Base-by-base conservation (phyloP, 1,140 invertebrate genomes). In the Hormaphis cornu region DNA sequence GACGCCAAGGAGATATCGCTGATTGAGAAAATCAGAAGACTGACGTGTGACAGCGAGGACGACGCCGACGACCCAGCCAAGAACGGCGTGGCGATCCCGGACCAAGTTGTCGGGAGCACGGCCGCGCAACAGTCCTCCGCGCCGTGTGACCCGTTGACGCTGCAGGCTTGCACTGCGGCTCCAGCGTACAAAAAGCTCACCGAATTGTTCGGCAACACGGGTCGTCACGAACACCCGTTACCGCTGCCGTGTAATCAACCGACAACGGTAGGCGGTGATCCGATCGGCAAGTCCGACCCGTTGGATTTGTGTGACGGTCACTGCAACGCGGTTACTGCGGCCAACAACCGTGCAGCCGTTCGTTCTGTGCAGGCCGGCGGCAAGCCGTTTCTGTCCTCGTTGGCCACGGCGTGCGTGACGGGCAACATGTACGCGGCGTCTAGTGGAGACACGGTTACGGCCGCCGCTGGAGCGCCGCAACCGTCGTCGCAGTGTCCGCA, bases 11-110 rank as follows among this genome's bases (percentile, higher is more conserved):
- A 83, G 82, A 75, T 82, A 80, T 89, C 88, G 1, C 76, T 92
- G 16, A 87, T 89, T 26, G 90, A 92, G 73, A 81, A 88, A 52
- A 91, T 91, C 69, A 84, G 87, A 46, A 85, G 89, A 73, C 77
- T 91, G 18, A 92, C 89, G 1, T 91, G 89, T 75, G 87, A 89
- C 71, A 86, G 90, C 50, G 87, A 89, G 63, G 87, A 89, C 7
- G 83, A 86, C 5, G 72, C 74, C 2, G 72, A 73, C 35, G 73
- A 73, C 42, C 70, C 26, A 10, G 35, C 72, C 14, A 69, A 73
- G 9, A 52, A 59, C 30, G 3, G 12, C 10, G 14, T 69, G 61
- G 46, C 53, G 37, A 4, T 74, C 74, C 2, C 77, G 78, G 9
- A 78, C 73, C 42, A 73, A 76, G 20, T n/a, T n/a, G n/a, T n/a